A percentile compares a stretch with the other conserved stretches of the same genome.
phyloP scores from a whole-genome alignment of 2,888 invertebrate genomes.

The Galerucella nymphaeae region DNA sequence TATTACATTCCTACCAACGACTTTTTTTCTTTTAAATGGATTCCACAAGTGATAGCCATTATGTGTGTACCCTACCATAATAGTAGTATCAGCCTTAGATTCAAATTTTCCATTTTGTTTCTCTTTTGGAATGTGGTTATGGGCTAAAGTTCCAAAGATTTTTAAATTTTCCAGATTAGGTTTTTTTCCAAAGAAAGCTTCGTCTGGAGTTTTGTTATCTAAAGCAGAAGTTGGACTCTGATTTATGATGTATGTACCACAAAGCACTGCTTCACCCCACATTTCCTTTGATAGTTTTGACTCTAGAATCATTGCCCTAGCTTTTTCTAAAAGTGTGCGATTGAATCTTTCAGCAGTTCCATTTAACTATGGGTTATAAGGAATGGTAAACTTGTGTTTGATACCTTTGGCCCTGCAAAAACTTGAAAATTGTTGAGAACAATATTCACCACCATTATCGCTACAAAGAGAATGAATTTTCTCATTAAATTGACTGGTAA shows the following conservation, averaged over 20 bases:
- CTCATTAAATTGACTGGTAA: background rate
- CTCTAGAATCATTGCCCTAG: slow-evolving; percentile 11
- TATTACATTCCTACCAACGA: slow-evolving; percentile 2
- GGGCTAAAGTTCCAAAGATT: slow-evolving; percentile 19
- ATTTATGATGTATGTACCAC: slow-evolving; percentile 18
- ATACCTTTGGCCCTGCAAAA: slow-evolving; percentile 13
- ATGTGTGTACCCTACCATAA: background rate
- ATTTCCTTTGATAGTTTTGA: slow-evolving; percentile 10
- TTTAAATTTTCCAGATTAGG: slow-evolving; percentile 8
- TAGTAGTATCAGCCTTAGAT: background rate
- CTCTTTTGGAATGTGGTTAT: background rate
- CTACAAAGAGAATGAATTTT: background rate
- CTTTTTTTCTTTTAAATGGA: background rate
- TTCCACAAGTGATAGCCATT: too few relatives aligned
- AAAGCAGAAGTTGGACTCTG: slow-evolving; percentile 7
- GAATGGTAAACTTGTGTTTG: background rate
- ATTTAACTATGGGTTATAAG: slow-evolving; percentile 17
- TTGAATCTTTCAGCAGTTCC: slow-evolving; percentile 13
- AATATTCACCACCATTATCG: slow-evolving; percentile 25
- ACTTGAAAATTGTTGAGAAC: background rate
- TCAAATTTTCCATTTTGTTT: slow-evolving; percentile 18
- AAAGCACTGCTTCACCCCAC: slow-evolving; percentile 15
- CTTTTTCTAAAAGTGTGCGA: slow-evolving; percentile 13
- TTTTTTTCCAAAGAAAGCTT: too few relatives aligned
- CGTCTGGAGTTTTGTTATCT: background rate